Percentiles rank a stretch among this genome's conserved stretches.
These are phyloP conservation scores for Strigamia transsilvanica DNA, from an alignment of 2,888 invertebrate genomes.

Conservation along the genomic window DNA sequence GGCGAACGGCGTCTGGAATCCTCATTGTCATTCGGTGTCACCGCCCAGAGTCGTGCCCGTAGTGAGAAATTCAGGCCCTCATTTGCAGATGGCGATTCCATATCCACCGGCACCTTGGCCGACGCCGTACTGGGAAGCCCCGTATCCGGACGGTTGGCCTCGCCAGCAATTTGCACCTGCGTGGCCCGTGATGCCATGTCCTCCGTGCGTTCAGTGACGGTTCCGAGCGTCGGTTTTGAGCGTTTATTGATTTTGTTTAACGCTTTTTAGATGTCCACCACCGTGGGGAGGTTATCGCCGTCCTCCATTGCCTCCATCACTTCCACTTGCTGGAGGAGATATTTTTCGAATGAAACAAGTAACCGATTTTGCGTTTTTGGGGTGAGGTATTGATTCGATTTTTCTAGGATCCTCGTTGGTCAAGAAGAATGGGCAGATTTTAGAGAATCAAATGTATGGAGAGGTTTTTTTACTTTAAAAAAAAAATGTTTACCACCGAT, in stretches of 20 bases:
- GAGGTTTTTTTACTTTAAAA: not conserved
- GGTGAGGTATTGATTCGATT: not conserved
- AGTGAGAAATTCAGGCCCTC: not conserved
- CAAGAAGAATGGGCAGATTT: constrained; percentile 14
- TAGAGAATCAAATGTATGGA: constrained; percentile 4
- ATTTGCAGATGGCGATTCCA: not conserved
- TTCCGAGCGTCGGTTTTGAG: not conserved
- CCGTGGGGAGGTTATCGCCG: constrained; percentile 1
- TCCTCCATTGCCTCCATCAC: constrained; percentile 32
- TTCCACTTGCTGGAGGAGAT: constrained; percentile 7
- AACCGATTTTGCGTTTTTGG: not conserved
- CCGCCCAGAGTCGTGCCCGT: not conserved
- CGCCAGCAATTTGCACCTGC: not conserved
- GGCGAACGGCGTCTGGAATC: not conserved
- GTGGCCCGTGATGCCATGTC: not conserved
- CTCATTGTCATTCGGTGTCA: not conserved
- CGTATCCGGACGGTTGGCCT: not conserved
- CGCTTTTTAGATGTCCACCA: not conserved
- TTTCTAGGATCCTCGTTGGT: constrained; percentile 12
- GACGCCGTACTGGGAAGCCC: not conserved
- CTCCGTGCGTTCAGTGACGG: not conserved
- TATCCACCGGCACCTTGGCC: not conserved
- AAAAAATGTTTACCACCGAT: constrained; percentile 7
- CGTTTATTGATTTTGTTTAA: too few species aligned
- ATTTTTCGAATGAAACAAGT: constrained; percentile 37